These are phyloP conservation scores for Ptilodon capucinus DNA, from an alignment of 2,888 invertebrate species.

Conservation along the genomic window DNA sequence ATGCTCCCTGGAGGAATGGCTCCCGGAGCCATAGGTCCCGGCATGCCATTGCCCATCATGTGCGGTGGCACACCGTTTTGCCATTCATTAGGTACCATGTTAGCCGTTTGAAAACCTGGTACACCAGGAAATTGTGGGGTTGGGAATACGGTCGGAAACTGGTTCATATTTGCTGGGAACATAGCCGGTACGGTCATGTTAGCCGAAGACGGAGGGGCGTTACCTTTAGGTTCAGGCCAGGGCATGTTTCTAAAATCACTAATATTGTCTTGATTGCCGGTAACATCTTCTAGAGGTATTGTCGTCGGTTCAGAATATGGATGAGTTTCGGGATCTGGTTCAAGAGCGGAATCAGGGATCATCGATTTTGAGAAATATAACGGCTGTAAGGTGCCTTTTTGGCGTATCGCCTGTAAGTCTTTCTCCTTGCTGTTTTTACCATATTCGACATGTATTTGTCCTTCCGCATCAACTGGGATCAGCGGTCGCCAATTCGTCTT, in stretches of 20 bases:
- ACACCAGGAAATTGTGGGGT: constrained; percentile 72
- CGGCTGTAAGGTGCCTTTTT: constrained; percentile 91
- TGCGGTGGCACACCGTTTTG: constrained; percentile 64
- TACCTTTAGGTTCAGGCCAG: constrained; percentile 93
- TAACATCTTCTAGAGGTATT: constrained; percentile 95
- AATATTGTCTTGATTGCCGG: constrained; percentile 90
- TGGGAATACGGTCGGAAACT: constrained; percentile 73
- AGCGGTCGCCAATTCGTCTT: constrained; percentile 89
- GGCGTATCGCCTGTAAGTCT: constrained; percentile 92
- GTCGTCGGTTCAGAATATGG: constrained; percentile 88
- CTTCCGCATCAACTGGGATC: constrained; percentile 86
- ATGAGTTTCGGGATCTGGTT: constrained; percentile 93
- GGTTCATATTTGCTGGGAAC: constrained; percentile 71
- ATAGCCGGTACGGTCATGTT: constrained; percentile 66
- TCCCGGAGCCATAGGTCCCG: constrained; percentile 55
- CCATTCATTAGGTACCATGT: constrained; percentile 68
- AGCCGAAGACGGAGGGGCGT: constrained; percentile 67
- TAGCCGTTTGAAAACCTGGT: constrained; percentile 69
- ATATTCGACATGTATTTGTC: constrained; percentile 85
- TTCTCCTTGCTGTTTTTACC: constrained; percentile 93
- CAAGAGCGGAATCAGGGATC: constrained; percentile 93
- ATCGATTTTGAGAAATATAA: constrained; percentile 90
- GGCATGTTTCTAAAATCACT: constrained; percentile 89
- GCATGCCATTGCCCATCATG: constrained; percentile 62
- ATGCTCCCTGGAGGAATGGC: constrained; percentile 58